Evolutionary conservation across 2,888 invertebrate species (phyloP).

Genomic region (Hypsopygia costalis): DNA sequence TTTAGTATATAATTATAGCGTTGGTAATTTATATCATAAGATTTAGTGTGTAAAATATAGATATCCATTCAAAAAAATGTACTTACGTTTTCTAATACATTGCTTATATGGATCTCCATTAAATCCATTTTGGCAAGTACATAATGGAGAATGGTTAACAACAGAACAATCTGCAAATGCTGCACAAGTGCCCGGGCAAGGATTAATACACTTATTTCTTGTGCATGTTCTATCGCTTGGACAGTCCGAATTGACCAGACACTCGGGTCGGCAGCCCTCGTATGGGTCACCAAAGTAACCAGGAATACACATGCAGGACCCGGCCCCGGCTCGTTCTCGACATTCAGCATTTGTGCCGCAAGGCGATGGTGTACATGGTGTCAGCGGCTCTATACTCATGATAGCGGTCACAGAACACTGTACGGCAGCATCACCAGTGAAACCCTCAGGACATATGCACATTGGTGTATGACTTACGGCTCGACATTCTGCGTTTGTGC

Average conservation of each 20-base stretch:
- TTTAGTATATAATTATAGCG: not conserved
- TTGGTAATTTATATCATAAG: no score
- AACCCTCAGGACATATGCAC: slow-evolving; percentile 85
- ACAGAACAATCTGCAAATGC: slow-evolving; percentile 88
- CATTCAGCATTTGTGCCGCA: slow-evolving; percentile 84
- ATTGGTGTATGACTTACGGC: slow-evolving; percentile 88
- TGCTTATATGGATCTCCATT: slow-evolving; percentile 87
- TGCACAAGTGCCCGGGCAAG: slow-evolving; percentile 89
- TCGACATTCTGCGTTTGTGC: slow-evolving; percentile 86
- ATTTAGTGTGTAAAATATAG: no score
- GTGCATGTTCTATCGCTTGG: slow-evolving; percentile 85
- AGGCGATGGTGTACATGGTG: slow-evolving; percentile 82
- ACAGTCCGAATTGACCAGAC: slow-evolving; percentile 86
- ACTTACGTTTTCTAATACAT: slow-evolving; percentile 70
- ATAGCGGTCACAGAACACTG: slow-evolving; percentile 71
- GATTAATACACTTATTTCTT: slow-evolving; percentile 87
- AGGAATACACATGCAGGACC: slow-evolving; percentile 84
- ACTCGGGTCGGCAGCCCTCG: slow-evolving; percentile 88
- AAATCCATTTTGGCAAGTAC: slow-evolving; percentile 84
- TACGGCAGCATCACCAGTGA: slow-evolving; percentile 87
- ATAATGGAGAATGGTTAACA: slow-evolving; percentile 84
- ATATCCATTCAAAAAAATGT: no score
- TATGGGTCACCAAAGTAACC: slow-evolving; percentile 91
- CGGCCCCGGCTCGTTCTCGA: slow-evolving; percentile 77
- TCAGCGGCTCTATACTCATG: slow-evolving; percentile 42